phyloP scores from a whole-genome alignment of 1,140 invertebrate species.

The Onthophagus taurus region DNA sequence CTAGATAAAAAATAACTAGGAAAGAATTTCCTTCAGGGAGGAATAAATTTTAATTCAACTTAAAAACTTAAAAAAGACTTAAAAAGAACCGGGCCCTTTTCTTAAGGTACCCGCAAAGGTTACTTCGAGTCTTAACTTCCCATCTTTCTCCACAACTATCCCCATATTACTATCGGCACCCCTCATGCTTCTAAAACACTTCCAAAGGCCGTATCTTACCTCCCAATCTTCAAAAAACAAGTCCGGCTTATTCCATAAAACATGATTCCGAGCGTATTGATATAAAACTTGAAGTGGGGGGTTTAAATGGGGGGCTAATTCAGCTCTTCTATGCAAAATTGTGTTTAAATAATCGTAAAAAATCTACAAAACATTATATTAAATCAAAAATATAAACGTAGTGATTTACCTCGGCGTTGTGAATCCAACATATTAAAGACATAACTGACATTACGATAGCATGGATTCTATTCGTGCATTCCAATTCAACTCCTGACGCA shows the following conservation, averaged over 20 bases:
- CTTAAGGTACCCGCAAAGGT: too few relatives aligned
- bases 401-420: conserved; percentile 40
- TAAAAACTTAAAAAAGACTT: too few relatives aligned
- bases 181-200: conserved; percentile 38
- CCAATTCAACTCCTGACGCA: conserved; percentile 22
- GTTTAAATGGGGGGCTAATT: conserved; percentile 51
- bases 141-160: too few relatives aligned
- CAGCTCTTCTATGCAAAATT: conserved; percentile 43
- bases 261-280: conserved; percentile 43
- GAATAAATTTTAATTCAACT: too few relatives aligned
- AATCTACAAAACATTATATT: conserved; percentile 19
- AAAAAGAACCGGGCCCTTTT: too few relatives aligned
- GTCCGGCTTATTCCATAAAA: conserved; percentile 49
- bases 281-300: conserved; percentile 45
- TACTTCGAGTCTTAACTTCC: too few relatives aligned
- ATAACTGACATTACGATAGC: conserved; percentile 46
- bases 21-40: too few relatives aligned
- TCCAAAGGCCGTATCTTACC: conserved; percentile 50
- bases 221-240: conserved; percentile 54
- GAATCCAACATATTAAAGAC: conserved; percentile 49
- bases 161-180: too few relatives aligned
- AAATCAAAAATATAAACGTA: neutral
- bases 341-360: conserved; percentile 47
- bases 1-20: too few relatives aligned
- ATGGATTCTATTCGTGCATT: conserved; percentile 43